Base-by-base conservation (phyloP, 2,888 invertebrate species). In the Tillus elongatus region DNA sequence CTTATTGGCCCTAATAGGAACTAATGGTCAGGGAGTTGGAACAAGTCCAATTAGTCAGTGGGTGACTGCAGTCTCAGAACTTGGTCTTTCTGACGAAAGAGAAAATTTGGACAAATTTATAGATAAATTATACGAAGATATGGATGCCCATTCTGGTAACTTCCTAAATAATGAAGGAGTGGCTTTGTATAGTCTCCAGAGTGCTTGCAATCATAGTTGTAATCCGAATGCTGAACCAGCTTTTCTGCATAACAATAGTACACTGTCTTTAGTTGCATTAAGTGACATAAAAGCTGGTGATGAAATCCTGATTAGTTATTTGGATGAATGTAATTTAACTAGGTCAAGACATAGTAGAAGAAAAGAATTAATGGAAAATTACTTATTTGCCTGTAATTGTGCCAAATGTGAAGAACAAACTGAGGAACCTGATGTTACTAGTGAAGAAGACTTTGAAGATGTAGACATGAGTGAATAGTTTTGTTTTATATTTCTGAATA, bases 21-120 rank as follows among this genome's bases (percentile, higher is more conserved):
- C 88, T n/a, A 96, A 96, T 62, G 88, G 88, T 1, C 96, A 96
- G 69, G 95, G 95, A 3, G 83, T 95, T 37, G 95, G 91, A 2
- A 88, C 92, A 0, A 92, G 90, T 61, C 79, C 92, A 0, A 72
- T 93, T 33, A 82, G 89, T 12, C 75, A 79, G 50, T 96, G 93
- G 92, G 87, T 86, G 2, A 78, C 78, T 50, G 82, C 81, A 50
- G 80, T 83, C 19, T 72, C 79, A 2, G 74, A 77, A 3, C 61
- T 88, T 31, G 68, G 77, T 0, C 63, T 89, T 56, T 68, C 77
- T 1, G 73, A 75, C 10, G 82, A 86, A 46, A 75, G 77, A 50
- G 67, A 74, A 36, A 70, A 77, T 15, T 42, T 64, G 16, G 83
- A 91, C 55, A 66, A 75, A 45, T 77, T 82, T 42, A 85, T 95